Percentiles rank a stretch among this genome's conserved stretches.
Conservation (phyloP, 2,797 vertebrate species). For the Malacoctenus gilli region DNA sequence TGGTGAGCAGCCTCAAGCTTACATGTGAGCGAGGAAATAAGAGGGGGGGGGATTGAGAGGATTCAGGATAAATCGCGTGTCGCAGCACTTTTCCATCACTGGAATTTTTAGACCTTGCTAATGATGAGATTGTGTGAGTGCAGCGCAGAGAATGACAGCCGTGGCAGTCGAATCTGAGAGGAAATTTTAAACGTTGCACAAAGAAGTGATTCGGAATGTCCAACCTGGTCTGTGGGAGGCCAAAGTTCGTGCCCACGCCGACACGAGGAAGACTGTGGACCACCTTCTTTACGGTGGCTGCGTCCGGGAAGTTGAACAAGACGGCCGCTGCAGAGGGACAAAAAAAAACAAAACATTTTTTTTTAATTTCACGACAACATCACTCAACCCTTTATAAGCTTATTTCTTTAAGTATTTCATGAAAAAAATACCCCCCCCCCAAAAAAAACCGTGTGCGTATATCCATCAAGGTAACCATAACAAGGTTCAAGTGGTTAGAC, state of each 20-base stretch:
- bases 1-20: constrained; percentile 19
- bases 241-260: constrained; percentile 95
- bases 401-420: too few species aligned
- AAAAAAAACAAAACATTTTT: constrained; percentile 14
- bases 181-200: too few species aligned
- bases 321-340: constrained; percentile 84
- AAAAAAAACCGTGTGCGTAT: background rate
- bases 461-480: constrained; percentile 1
- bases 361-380: too few species aligned
- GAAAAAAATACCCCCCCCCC: too few species aligned
- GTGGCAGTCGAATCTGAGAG: too few species aligned
- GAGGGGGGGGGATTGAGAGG: too few species aligned
- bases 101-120: too few species aligned
- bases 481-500: background rate
- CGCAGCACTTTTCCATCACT: too few species aligned
- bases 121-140: too few species aligned
- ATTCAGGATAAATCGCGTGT: too few species aligned
- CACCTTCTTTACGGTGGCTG: constrained; percentile 94
- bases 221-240: constrained; percentile 96
- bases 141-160: too few species aligned
- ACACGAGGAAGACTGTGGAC: constrained; percentile 94
- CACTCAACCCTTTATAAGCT: too few species aligned
- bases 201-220: background rate
- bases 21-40: constrained; percentile 21
- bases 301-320: constrained; percentile 97